Evolutionary conservation across 2,113 vertebrate genomes (phyloP).

Genomic region (Nyctibius bracteatus): DNA sequence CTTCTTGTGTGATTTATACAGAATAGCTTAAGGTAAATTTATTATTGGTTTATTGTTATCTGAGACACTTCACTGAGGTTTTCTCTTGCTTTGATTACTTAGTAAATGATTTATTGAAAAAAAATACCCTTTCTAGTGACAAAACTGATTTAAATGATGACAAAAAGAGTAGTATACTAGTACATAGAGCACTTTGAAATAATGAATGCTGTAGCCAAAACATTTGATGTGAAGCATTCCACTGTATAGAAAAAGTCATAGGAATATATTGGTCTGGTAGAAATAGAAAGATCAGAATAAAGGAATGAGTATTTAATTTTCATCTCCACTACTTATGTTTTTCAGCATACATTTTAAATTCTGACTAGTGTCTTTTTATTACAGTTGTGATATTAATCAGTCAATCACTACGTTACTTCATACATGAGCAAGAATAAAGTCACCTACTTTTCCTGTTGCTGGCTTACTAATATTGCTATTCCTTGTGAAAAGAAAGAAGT

Average conservation of each 20-base stretch:
- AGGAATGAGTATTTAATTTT: conserved; percentile 8
- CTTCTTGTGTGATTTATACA: not conserved
- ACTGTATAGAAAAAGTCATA: not conserved
- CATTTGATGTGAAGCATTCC: not conserved
- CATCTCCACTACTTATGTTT: not conserved
- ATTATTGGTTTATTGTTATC: not conserved
- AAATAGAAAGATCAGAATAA: conserved; percentile 15
- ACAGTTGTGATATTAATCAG: not conserved
- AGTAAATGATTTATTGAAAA: not conserved
- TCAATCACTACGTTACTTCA: not conserved
- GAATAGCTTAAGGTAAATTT: not conserved
- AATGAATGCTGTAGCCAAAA: not conserved
- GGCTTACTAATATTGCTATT: conserved; percentile 13
- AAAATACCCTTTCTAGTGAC: not conserved
- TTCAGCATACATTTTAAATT: not conserved
- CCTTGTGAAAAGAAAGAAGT: conserved; percentile 17
- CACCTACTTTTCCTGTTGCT: not conserved
- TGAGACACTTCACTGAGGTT: not conserved
- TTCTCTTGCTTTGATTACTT: conserved; percentile 16
- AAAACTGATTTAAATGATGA: conserved; percentile 26
- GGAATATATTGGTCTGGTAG: not conserved
- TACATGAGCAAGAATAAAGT: conserved; percentile 4
- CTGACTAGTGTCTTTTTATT: not conserved
- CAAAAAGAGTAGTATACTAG: not conserved
- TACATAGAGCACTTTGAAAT: not conserved